A percentile compares a stretch with the other conserved stretches of the same genome.
Conservation (phyloP, 2,797 vertebrate genomes). For the Pterois miles region DNA sequence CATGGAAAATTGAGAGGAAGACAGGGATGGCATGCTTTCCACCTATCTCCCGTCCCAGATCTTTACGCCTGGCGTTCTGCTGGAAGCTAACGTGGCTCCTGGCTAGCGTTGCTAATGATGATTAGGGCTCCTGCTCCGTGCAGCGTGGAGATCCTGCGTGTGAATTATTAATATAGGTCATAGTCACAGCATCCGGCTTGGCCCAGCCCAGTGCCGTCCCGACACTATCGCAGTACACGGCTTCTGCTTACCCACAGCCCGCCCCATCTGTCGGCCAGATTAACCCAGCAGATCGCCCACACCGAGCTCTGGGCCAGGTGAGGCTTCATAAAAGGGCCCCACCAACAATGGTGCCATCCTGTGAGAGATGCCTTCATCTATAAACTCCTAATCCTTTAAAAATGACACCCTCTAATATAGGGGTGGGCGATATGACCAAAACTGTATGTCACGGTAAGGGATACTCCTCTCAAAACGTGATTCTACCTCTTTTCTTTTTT, state of each 20-base stretch:
- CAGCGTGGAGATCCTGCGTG: slow-evolving; percentile 74
- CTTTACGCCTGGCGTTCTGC: slow-evolving; percentile 31
- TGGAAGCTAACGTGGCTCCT: slow-evolving; percentile 49
- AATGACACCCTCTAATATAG: not conserved
- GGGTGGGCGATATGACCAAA: too few species aligned
- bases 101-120: slow-evolving; percentile 66
- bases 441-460: too few species aligned
- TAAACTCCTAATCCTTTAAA: not conserved
- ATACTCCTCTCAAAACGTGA: too few species aligned
- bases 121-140: slow-evolving; percentile 65
- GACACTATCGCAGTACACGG: slow-evolving; percentile 50
- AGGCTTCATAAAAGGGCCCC: slow-evolving; percentile 24
- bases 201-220: slow-evolving; percentile 69
- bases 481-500: too few species aligned
- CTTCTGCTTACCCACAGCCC: slow-evolving; percentile 56
- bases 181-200: slow-evolving; percentile 76
- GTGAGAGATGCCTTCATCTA: not conserved
- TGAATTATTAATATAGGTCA: slow-evolving; percentile 87
- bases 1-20: not conserved
- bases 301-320: slow-evolving; percentile 33
- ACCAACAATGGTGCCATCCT: not conserved
- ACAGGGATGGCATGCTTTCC: not conserved
- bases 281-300: slow-evolving; percentile 65
- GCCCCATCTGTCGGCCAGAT: slow-evolving; percentile 74
- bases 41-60: slow-evolving; percentile 10